These are phyloP conservation scores for Nycteola revayana DNA, from an alignment of 2,888 invertebrate species.

Conservation along the genomic window DNA sequence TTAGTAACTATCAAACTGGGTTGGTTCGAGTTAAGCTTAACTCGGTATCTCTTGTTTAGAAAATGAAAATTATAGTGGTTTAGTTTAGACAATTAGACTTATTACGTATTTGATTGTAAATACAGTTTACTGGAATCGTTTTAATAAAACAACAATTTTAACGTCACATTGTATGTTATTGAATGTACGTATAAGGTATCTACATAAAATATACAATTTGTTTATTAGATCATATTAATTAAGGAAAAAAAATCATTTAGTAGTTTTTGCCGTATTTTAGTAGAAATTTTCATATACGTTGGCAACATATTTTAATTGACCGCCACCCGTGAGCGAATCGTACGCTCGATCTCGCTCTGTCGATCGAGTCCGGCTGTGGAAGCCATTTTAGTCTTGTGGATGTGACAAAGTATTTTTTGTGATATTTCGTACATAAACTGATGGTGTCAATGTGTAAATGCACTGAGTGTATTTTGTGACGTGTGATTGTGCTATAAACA, in stretches of 20 bases:
- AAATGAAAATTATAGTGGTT: too few species aligned
- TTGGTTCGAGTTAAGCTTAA: too few species aligned
- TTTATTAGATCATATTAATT: too few species aligned
- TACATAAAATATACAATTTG: too few species aligned
- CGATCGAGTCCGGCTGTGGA: slow-evolving; percentile 74
- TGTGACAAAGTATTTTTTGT: slow-evolving; percentile 69
- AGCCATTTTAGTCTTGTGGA: slow-evolving; percentile 80
- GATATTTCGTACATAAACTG: slow-evolving; percentile 51
- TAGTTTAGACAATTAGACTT: too few species aligned
- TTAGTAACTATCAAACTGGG: too few species aligned
- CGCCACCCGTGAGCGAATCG: slow-evolving; percentile 70
- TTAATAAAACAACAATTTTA: too few species aligned
- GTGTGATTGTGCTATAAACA: slow-evolving; percentile 61
- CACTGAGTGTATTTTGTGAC: slow-evolving; percentile 69
- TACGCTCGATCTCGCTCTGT: slow-evolving; percentile 75
- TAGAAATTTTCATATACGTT: slow-evolving; percentile 32
- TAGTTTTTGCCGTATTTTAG: slow-evolving; percentile 30
- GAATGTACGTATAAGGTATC: too few species aligned
- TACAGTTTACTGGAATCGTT: too few species aligned
- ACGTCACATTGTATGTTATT: too few species aligned
- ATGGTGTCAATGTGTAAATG: slow-evolving; percentile 72
- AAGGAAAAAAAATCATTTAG: slow-evolving; percentile 1
- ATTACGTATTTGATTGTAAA: too few species aligned
- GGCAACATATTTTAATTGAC: slow-evolving; percentile 71
- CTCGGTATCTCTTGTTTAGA: too few species aligned